These are phyloP conservation scores for Nudaria mundana DNA, from an alignment of 2,888 invertebrate genomes.

Conservation along the genomic window DNA sequence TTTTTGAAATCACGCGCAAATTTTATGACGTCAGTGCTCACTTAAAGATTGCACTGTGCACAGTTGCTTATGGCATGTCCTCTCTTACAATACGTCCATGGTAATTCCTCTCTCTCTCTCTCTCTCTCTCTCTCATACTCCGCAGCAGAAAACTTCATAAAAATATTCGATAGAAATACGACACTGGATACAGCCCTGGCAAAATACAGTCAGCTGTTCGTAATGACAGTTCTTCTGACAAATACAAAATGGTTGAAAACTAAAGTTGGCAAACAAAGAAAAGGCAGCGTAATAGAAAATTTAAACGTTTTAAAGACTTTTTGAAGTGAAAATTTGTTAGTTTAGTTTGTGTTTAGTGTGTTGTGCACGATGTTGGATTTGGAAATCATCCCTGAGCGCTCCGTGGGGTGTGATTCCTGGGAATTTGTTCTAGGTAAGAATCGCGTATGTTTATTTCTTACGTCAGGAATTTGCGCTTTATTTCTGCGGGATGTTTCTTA, in stretches of 20 bases:
- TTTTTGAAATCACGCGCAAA: too few species aligned
- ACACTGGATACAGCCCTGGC: conserved; percentile 56
- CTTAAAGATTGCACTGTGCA: too few species aligned
- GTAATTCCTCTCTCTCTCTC: too few species aligned
- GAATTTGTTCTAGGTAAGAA: conserved; percentile 96
- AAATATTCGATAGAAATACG: too few species aligned
- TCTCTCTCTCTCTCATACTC: neutral
- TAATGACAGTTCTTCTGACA: conserved; percentile 82
- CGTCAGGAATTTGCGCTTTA: conserved; percentile 80
- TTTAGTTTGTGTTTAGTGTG: conserved; percentile 92
- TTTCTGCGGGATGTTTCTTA: conserved; percentile 65
- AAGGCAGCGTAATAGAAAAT: conserved; percentile 73
- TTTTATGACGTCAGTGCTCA: too few species aligned
- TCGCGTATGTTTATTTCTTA: conserved; percentile 67
- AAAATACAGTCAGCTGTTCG: conserved; percentile 81
- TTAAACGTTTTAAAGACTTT: conserved; percentile 63
- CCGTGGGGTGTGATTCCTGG: conserved; percentile 98
- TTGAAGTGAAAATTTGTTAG: conserved; percentile 70
- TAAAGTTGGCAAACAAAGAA: conserved; percentile 82
- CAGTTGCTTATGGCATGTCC: too few species aligned
- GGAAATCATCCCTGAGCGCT: conserved; percentile 97
- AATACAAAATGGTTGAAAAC: conserved; percentile 82
- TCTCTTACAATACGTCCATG: too few species aligned
- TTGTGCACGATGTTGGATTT: conserved; percentile 93
- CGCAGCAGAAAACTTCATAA: conserved; percentile 10